A percentile compares a stretch with the other conserved stretches of the same genome.
phyloP scores from a whole-genome alignment of 1,140 invertebrate species.

The Cyclina sinensis region DNA sequence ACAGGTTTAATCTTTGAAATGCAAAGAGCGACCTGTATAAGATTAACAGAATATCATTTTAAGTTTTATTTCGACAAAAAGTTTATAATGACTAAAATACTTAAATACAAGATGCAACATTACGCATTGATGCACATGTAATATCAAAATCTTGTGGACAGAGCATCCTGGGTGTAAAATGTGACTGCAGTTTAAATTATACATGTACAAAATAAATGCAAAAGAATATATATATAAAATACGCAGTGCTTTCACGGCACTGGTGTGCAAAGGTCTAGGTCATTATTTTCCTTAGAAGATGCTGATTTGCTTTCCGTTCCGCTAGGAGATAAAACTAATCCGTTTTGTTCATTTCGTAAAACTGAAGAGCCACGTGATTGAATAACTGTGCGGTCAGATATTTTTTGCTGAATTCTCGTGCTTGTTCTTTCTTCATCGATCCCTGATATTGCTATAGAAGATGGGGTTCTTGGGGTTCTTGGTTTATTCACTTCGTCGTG shows the following conservation, averaged over 20 bases:
- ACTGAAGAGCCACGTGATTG: neutral
- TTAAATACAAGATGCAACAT: too few relatives aligned
- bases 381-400: neutral
- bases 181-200: too few relatives aligned
- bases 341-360: neutral
- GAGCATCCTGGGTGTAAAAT: too few relatives aligned
- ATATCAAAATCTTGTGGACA: too few relatives aligned
- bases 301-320: neutral
- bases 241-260: neutral
- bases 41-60: too few relatives aligned
- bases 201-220: too few relatives aligned
- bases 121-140: too few relatives aligned
- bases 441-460: slow-evolving; percentile 36
- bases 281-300: neutral
- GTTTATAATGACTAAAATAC: too few relatives aligned
- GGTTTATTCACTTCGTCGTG: slow-evolving; percentile 53
- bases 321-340: neutral
- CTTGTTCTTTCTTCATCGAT: slow-evolving; percentile 17
- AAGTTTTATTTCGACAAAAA: too few relatives aligned
- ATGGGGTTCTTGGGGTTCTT: slow-evolving; percentile 32
- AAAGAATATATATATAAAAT: too few relatives aligned
- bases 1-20: too few relatives aligned
- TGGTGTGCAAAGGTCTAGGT: neutral
- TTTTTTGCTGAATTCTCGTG: neutral
- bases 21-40: too few relatives aligned